These are phyloP conservation scores for Blennius ocellaris DNA, from an alignment of 2,113 vertebrate species.

Conservation along the genomic window DNA sequence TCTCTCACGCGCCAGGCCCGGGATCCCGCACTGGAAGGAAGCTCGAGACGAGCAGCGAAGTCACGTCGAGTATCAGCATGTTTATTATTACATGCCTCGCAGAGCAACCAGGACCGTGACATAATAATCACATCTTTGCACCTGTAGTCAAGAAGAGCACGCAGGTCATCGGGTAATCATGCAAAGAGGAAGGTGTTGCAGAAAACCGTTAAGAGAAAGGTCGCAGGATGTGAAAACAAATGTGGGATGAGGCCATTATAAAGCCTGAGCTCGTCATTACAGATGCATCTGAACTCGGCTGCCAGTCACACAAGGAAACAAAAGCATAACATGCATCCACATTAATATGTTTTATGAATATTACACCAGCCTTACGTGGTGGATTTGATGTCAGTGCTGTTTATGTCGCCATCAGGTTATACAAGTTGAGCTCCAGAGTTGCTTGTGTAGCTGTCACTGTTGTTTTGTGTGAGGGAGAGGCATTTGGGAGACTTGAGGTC, in stretches of 20 bases:
- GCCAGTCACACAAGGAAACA: neutral
- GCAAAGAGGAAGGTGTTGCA: neutral
- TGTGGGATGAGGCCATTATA: neutral
- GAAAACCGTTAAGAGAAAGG: neutral
- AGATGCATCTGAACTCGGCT: neutral
- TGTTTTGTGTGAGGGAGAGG: constrained; percentile 34
- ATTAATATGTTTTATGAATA: neutral
- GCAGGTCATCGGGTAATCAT: neutral
- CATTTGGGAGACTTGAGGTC: constrained; percentile 31
- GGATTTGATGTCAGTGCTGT: neutral
- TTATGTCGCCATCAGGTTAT: neutral
- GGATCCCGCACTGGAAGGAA: too few relatives aligned
- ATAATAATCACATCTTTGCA: too few relatives aligned
- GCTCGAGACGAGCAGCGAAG: too few relatives aligned
- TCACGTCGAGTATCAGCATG: neutral
- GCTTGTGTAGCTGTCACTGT: constrained; percentile 31
- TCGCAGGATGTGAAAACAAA: neutral
- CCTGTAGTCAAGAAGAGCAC: neutral
- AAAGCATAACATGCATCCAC: neutral
- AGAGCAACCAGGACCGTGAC: too few relatives aligned
- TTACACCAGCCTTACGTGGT: neutral
- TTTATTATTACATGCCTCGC: neutral
- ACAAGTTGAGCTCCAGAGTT: constrained; percentile 11
- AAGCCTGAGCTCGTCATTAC: too few relatives aligned
- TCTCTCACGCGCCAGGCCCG: too few relatives aligned